phyloP scores from a whole-genome alignment of 2,113 vertebrate species.

The Emydocephalus ijimae region DNA sequence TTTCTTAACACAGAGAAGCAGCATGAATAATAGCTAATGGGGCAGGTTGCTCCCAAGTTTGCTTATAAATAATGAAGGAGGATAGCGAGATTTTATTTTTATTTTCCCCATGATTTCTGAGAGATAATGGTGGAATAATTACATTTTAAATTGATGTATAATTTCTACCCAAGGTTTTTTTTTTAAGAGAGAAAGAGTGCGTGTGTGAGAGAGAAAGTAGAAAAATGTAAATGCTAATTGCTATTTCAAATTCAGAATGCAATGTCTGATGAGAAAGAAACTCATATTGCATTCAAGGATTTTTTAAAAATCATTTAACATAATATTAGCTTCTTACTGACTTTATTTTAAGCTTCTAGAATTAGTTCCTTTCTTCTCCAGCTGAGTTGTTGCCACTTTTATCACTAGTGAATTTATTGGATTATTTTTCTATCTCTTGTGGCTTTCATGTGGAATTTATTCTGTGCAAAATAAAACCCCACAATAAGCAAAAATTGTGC shows the following conservation, averaged over 20 bases:
- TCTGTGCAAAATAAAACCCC: neutral
- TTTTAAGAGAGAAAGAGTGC: neutral
- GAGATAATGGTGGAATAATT: slow-evolving; percentile 29
- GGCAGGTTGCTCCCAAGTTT: neutral
- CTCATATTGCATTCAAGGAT: slow-evolving; percentile 55
- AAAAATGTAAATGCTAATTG: slow-evolving; percentile 58
- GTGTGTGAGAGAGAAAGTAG: neutral
- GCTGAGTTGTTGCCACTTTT: slow-evolving; percentile 34
- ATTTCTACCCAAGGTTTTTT: slow-evolving; percentile 40
- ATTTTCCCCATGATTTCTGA: slow-evolving; percentile 17
- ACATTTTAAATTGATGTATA: slow-evolving; percentile 46
- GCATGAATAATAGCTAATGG: neutral
- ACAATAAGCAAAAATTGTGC: neutral
- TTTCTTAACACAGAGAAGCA: neutral
- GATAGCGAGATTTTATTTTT: slow-evolving; percentile 1
- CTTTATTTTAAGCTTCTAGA: slow-evolving; percentile 55
- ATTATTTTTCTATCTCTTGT: neutral
- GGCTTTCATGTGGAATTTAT: neutral
- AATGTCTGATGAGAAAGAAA: slow-evolving; percentile 51
- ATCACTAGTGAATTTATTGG: slow-evolving; percentile 9
- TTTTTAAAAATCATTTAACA: slow-evolving; percentile 43
- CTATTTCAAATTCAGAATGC: slow-evolving; percentile 61
- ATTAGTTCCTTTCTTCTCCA: slow-evolving; percentile 41
- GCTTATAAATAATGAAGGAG: slow-evolving; percentile 25
- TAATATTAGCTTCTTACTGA: slow-evolving; percentile 46